These are phyloP conservation scores for Crotalus helleri DNA, from an alignment of 2,113 vertebrate genomes.

Conservation along the genomic window DNA sequence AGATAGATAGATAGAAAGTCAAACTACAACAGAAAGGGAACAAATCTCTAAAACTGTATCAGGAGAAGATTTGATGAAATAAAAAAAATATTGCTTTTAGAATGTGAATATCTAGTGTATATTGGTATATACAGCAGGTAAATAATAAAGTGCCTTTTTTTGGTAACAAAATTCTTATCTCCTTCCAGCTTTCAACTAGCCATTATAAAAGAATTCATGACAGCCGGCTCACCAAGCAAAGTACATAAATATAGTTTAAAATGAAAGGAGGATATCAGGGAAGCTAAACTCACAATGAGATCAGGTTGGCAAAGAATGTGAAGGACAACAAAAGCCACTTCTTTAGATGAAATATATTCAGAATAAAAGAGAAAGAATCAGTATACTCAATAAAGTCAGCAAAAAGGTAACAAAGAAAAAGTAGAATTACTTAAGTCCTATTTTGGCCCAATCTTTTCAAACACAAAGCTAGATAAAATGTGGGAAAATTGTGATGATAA, in stretches of 20 bases:
- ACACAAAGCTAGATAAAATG: not conserved
- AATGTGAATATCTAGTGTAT: not conserved
- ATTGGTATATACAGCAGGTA: not conserved
- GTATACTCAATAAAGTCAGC: not conserved
- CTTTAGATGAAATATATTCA: not conserved
- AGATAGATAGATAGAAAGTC: no score
- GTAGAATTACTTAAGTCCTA: not conserved
- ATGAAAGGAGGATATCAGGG: not conserved
- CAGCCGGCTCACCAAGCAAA: not conserved
- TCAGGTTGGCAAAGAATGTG: not conserved
- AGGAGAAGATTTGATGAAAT: not conserved
- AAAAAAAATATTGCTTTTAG: not conserved
- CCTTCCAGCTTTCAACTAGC: not conserved
- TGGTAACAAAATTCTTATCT: not conserved
- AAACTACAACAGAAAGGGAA: not conserved
- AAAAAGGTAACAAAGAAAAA: not conserved
- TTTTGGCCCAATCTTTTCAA: not conserved
- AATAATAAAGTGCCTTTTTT: not conserved
- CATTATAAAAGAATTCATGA: not conserved
- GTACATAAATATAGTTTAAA: not conserved
- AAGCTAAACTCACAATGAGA: not conserved
- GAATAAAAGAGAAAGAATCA: not conserved
- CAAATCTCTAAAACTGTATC: not conserved
- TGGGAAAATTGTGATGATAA: not conserved
- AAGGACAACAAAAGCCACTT: not conserved